phyloP scores from a whole-genome alignment of 2,888 invertebrate species.

The Tenthredo scrophulariae region DNA sequence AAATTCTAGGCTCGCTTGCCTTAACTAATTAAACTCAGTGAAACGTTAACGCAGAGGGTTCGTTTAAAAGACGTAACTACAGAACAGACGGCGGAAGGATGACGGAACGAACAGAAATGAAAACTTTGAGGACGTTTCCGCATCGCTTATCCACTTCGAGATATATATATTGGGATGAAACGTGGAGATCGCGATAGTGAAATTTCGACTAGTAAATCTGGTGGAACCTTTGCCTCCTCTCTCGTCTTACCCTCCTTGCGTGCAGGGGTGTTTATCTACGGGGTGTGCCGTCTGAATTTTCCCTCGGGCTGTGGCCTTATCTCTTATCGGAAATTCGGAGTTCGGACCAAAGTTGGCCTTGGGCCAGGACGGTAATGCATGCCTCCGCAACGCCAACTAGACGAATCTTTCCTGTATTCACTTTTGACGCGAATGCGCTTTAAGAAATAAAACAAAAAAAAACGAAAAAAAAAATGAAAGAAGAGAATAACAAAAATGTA shows the following conservation, averaged over 20 bases:
- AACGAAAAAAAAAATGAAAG: not conserved
- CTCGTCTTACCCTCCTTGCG: constrained; percentile 44
- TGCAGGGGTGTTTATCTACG: constrained; percentile 68
- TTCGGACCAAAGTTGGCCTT: constrained; percentile 62
- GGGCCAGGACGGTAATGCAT: constrained; percentile 74
- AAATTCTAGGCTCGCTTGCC: constrained; percentile 48
- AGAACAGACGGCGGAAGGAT: not conserved
- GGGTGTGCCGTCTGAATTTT: constrained; percentile 63
- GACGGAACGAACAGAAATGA: constrained; percentile 36
- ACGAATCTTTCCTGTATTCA: constrained; percentile 68
- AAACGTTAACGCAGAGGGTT: constrained; percentile 39
- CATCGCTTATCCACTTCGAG: constrained; percentile 4
- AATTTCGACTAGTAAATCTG: constrained; percentile 68
- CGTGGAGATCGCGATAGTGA: constrained; percentile 65
- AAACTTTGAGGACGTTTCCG: constrained; percentile 25
- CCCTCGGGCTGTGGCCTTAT: constrained; percentile 66
- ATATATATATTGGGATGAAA: constrained; percentile 51
- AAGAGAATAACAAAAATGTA: not conserved
- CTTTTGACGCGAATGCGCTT: constrained; percentile 60
- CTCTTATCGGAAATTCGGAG: constrained; percentile 68
- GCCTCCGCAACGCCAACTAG: constrained; percentile 60
- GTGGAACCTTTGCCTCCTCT: constrained; percentile 55
- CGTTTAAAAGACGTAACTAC: not conserved
- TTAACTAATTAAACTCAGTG: constrained; percentile 50
- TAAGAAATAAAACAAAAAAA: not conserved